These are phyloP conservation scores for Sciurus carolinensis DNA, from an alignment of 2,797 vertebrate genomes.

Conservation along the genomic window DNA sequence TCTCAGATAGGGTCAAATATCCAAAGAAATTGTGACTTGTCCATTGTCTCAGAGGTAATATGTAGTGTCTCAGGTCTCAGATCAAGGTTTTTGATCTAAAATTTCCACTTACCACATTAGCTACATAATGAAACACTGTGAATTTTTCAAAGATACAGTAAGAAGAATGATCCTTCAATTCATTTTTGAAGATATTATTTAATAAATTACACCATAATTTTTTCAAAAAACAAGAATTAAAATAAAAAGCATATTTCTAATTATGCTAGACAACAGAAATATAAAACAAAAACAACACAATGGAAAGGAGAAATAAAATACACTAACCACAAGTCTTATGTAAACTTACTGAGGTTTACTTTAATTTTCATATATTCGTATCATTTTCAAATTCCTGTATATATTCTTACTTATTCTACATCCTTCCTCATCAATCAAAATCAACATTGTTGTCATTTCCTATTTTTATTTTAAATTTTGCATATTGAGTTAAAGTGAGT, in stretches of 20 bases:
- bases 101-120: not conserved
- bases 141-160: not conserved
- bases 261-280: not conserved
- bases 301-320: conserved; percentile 18
- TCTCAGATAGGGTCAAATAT: not conserved
- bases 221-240: not conserved
- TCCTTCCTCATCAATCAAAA: not conserved
- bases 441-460: not conserved
- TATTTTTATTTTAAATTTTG: conserved; percentile 31
- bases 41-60: not conserved
- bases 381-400: conserved; percentile 33
- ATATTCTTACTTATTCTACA: conserved; percentile 16
- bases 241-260: not conserved
- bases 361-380: not conserved
- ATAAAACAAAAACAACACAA: not conserved
- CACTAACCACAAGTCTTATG: not conserved
- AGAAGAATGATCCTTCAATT: not conserved
- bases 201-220: not conserved
- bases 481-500: not conserved
- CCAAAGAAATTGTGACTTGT: not conserved
- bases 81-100: not conserved
- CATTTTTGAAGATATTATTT: not conserved
- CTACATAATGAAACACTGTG: not conserved
- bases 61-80: not conserved
- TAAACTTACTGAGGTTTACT: not conserved